phyloP scores from a whole-genome alignment of 2,113 vertebrate genomes.

The Ifrita kowaldi region DNA sequence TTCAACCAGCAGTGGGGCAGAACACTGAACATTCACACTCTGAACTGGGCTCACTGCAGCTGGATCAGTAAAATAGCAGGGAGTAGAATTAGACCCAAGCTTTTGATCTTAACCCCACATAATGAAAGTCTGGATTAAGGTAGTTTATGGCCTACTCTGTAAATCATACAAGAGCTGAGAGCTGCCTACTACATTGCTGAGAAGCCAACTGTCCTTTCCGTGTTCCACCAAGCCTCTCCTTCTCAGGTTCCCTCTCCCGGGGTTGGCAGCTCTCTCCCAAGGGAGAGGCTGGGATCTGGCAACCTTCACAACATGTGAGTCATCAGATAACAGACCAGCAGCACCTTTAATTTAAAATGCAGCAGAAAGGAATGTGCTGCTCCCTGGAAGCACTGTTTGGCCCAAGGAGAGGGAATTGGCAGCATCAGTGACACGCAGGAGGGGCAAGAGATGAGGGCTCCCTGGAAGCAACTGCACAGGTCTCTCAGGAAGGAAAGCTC shows the following conservation, averaged over 20 bases:
- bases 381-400: background rate
- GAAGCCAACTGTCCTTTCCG: background rate
- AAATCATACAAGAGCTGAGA: background rate
- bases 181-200: background rate
- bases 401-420: background rate
- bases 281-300: background rate
- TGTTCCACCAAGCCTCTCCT: background rate
- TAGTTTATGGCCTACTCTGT: background rate
- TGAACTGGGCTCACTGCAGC: background rate
- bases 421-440: background rate
- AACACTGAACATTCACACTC: background rate
- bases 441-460: background rate
- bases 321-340: background rate
- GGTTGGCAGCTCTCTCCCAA: background rate
- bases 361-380: background rate
- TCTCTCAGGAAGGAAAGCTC: background rate
- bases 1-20: background rate
- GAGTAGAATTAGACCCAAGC: background rate
- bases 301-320: background rate
- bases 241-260: background rate
- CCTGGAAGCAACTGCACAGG: background rate
- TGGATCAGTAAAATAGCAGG: background rate
- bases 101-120: background rate
- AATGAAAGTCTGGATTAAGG: background rate
- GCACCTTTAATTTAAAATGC: background rate